Evolutionary conservation across 2,888 invertebrate genomes (phyloP), one percentile per base, ranked within the genome.

Genomic region (Zaprionus lineosus): DNA sequence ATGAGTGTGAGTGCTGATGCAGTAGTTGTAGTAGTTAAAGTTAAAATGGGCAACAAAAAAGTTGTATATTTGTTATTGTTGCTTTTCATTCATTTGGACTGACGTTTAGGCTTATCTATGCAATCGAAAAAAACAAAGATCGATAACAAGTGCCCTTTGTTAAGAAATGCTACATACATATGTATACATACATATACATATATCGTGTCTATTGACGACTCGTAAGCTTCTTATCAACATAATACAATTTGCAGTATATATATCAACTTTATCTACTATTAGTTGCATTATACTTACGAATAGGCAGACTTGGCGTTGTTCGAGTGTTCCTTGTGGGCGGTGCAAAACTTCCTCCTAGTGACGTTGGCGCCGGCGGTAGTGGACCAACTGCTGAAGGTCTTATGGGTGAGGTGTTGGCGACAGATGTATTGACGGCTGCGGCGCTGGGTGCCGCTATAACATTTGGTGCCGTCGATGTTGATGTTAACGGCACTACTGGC

Each of bases 291-390:
- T 2, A 69, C 77, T 86, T 84, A 87, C 86, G 67, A 63, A 74
- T 81, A 24, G 84, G 84, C 74, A 91, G 90, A 89, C 91, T 93
- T 67, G 94, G 94, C 89, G 94, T 92, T 74, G 91, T 90, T 79
- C 91, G 91, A 87, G 91, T 41, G 37, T 16, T 67, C 48, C 71
- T 62, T 12, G 59, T 64, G 53, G 78, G 66, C 65, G 59, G 61
- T 26, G 39, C 57, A 47, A 65, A 69, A 24, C 43, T 29, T 34
- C 61, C 63, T n/a, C 67, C 3, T 21, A 40, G 19, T 34, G 56
- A 51, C 46, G 50, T 11, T 21, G 46, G 57, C 57, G 50, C 37
- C 43, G 50, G 56, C 26, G 31, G 26, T 37, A 58, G 48, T 34
- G 43, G 18, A 14, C 52, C 44, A 43, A 48, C 29, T 34, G 57